Base-by-base conservation (phyloP, 2,888 invertebrate genomes). In the Argyresthia goedartella region DNA sequence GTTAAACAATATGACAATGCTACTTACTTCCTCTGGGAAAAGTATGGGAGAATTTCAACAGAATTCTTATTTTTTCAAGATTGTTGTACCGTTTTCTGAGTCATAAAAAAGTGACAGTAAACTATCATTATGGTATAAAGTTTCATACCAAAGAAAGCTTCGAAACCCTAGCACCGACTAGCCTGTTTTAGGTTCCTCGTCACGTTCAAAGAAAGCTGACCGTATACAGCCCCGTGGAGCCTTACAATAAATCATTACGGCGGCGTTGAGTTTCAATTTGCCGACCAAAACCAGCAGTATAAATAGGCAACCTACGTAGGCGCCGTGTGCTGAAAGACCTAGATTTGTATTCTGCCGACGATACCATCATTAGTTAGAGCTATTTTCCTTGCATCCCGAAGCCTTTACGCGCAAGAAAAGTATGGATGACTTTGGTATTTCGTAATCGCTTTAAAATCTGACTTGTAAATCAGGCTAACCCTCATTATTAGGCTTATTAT, bases 281-380 rank as follows among this genome's bases (percentile, higher is more conserved):
- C 75, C 68, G 66, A 73, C 68, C 71, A 79, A 78, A 76, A 76
- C n/a, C 69, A 69, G 64, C 68, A 67, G 69, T 75, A 76, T 2
- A 25, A 25, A 76, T 71, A 77, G 74, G 74, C 6, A 25, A 25
- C 25, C 25, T 25, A 25, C 25, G n/a, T 74, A 66, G 66, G 71
- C 66, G 58, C 65, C 65, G 63, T 64, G 61, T 60, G 71, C 75
- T 79, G 79, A 78, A 84, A 84, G 77, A 75, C 74, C 73, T 73
- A 68, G 78, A 82, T 85, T 81, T 75, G 77, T 84, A 85, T 85
- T 85, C 85, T 76, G 74, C 74, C 66, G 71, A 67, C 80, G 84
- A 79, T 80, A 79, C 73, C 67, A 76, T 81, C 82, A 81, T 84
- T 84, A 82, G 81, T 79, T 76, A 73, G 76, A 16, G 78, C 79